Evolutionary conservation across 2,113 vertebrate species (phyloP), one percentile per base, ranked within the genome.

Genomic region (Gulo gulo): DNA sequence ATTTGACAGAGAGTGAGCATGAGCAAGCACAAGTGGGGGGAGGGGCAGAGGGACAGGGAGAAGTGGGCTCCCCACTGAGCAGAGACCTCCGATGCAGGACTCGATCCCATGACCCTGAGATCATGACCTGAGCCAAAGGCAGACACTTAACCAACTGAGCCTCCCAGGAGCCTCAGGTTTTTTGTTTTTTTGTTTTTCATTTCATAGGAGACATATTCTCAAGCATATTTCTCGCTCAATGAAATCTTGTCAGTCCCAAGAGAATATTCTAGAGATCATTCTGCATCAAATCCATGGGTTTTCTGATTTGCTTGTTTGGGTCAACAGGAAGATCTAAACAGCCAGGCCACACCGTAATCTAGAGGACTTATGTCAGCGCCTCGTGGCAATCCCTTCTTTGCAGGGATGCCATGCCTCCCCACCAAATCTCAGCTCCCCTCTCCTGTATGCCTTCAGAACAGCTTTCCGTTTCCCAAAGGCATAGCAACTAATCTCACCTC

Each of bases 331-430:
- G 45, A n/a, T 16, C 50, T 61, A 55, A 69, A 79, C 23, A 23
- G 24, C 50, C 52, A 42, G 79, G 29, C 10, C 12, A 29, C 36
- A 7, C 6, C 2, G 0, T 14, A 26, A n/a, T 4, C 1, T 1
- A 12, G 92, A 82, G 24, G n/a, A 18, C 47, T 69, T 29, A 34
- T 24, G 1, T 34, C 42, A 55, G 26, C 0, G 0, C 4, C 42
- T 86, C 16, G 4, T 57, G 14, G 67, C 57, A 3, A 12, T 23
- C 16, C 57, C 59, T 82, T 52, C 3, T 39, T 39, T 76, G 29
- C 20, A 29, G 73, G n/a, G 31, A 20, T n/a, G 4, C 23, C 67
- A 4, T 0, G n/a, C 0, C 16, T 18, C 85, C 31, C 24, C 10
- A 34, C 2, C 4, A 45, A 76, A 57, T 29, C 36, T 26, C 59